Conservation (phyloP, 2,113 vertebrate genomes). For the Sigmodon hispidus region DNA sequence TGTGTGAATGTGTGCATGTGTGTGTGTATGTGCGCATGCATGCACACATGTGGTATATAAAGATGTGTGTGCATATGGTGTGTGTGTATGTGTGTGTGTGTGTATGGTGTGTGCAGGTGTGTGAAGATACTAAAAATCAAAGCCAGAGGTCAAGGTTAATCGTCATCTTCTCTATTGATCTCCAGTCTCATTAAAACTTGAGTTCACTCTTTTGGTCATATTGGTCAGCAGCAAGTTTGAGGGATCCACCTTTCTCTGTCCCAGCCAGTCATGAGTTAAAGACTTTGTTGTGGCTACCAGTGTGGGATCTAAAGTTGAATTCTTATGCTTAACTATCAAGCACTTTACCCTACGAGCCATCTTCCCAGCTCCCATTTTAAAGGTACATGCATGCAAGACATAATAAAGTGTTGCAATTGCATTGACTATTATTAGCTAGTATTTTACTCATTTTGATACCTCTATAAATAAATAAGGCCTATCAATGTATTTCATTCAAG, state of each 20-base stretch:
- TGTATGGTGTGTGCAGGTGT: neutral
- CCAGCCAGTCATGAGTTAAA: neutral
- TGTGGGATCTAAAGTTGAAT: neutral
- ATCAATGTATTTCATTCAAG: neutral
- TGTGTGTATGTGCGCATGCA: accelerated
- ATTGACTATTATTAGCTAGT: neutral
- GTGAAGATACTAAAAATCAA: neutral
- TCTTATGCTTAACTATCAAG: neutral
- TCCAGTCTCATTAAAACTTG: neutral
- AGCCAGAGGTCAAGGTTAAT: neutral
- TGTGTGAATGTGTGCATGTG: neutral
- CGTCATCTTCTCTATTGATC: neutral
- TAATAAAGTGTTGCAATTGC: neutral
- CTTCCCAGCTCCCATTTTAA: neutral
- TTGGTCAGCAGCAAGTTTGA: neutral
- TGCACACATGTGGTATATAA: too few relatives aligned
- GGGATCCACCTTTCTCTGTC: neutral
- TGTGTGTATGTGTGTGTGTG: neutral
- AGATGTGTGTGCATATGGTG: neutral
- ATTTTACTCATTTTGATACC: neutral
- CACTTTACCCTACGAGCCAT: neutral
- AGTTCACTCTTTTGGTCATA: neutral
- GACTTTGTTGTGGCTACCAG: neutral
- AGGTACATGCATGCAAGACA: neutral
- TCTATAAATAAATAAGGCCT: neutral